A percentile compares a stretch with the other conserved stretches of the same genome.
Conservation (phyloP, 2,113 vertebrate species). For the Barnardius zonarius region DNA sequence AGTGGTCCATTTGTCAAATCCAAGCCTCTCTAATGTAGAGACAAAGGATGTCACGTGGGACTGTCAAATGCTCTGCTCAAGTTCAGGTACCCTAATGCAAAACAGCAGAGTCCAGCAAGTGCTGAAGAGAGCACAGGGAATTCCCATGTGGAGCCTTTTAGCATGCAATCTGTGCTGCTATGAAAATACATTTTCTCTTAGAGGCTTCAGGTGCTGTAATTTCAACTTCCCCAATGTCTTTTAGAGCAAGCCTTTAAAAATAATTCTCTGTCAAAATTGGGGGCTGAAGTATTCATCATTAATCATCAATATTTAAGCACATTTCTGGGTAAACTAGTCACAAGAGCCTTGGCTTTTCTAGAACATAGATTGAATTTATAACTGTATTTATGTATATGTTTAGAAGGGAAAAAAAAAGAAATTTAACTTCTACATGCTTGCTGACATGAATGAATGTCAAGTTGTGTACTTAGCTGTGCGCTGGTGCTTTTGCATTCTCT, state of each 20-base stretch:
- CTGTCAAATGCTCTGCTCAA: not conserved
- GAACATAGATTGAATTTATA: not conserved
- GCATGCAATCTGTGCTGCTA: not conserved
- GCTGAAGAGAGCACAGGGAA: not conserved
- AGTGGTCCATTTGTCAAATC: not conserved
- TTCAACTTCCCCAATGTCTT: not conserved
- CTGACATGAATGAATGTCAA: rapidly evolving
- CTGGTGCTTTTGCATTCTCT: not conserved
- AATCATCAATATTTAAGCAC: not conserved
- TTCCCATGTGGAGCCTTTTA: rapidly evolving
- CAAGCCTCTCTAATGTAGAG: not conserved
- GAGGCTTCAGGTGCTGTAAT: not conserved
- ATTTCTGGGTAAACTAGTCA: not conserved
- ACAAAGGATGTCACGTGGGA: not conserved
- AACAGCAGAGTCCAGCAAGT: rapidly evolving
- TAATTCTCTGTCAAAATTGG: not conserved
- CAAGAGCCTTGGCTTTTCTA: not conserved
- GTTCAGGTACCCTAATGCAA: not conserved
- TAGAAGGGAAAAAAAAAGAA: too few relatives aligned
- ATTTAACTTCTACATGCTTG: rapidly evolving
- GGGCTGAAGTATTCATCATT: not conserved
- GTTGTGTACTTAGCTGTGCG: rapidly evolving
- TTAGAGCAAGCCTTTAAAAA: not conserved
- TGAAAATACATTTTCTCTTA: not conserved
- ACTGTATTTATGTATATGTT: not conserved